A percentile compares a stretch with the other conserved stretches of the same genome.
Evolutionary conservation across 2,113 vertebrate species (phyloP).

Genomic region (Entelurus aequoreus): DNA sequence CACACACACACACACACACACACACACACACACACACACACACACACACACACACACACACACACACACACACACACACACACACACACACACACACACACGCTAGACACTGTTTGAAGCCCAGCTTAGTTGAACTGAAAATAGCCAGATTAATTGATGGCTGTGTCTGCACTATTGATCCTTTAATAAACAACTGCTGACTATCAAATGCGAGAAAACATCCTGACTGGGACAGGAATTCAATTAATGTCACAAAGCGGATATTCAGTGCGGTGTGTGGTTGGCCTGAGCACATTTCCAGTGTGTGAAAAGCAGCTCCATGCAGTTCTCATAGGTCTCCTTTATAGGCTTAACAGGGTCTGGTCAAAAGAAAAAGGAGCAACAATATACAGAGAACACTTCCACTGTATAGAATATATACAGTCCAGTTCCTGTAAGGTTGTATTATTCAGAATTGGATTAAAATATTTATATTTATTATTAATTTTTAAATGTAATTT

Average conservation of each 20-base stretch:
- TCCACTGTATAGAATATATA: too few species aligned
- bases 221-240: conserved; percentile 3
- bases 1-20: neutral
- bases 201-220: conserved; percentile 3
- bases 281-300: neutral
- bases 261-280: neutral
- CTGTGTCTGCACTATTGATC: conserved; percentile 6
- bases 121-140: neutral
- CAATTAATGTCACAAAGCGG: neutral
- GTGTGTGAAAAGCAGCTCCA: neutral
- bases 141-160: conserved; percentile 5
- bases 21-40: too few species aligned
- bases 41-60: too few species aligned
- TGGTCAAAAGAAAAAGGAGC: too few species aligned
- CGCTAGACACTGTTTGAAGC: neutral
- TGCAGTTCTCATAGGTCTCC: too few species aligned
- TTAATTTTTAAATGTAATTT: too few species aligned
- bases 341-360: too few species aligned
- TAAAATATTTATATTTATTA: too few species aligned
- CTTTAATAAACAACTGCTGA: conserved; percentile 8
- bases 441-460: too few species aligned
- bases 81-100: neutral
- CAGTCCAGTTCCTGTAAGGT: too few species aligned
- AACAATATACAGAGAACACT: too few species aligned
- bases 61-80: too few species aligned